Base-by-base conservation (phyloP, 2,113 vertebrate genomes). In the Thalassarche chlororhynchos region DNA sequence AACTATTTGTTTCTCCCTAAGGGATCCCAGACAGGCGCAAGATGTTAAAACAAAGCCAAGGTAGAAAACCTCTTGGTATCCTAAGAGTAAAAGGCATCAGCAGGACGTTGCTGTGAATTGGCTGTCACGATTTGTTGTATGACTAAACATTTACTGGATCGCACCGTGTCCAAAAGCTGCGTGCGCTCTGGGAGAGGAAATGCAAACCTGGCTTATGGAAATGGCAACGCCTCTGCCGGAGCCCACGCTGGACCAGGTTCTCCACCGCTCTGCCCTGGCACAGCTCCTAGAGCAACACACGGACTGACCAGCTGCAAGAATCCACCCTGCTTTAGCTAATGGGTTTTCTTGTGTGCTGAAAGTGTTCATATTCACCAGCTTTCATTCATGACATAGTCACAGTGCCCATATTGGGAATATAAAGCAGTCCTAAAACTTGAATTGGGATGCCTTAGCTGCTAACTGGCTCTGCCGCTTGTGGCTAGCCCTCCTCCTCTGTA, bases 191-290 rank as follows among this genome's bases (percentile, higher is more conserved):
- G 52, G 57, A 85, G 62, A 68, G 25, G 44, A 85, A 72, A 94
- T 26, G 42, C n/a, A 92, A 88, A 86, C 52, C 36, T 55, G 36
- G 57, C 16, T 60, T 7, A 17, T 42, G 80, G 71, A 51, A 86
- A 91, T 2, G 20, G 61, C 58, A 72, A 17, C 0, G 1, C 7
- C 47, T 64, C 25, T 2, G 1, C 49, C 7, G 2, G 31, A n/a
- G 46, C 62, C n/a, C 72, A 36, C 0, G 1, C 11, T 31, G 81
- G 49, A 77, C 17, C 51, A 57, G 34, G 26, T 31, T 29, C 74
- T 85, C 26, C 66, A 60, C 54, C 9, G 0, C 60, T 46, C n/a
- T 52, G 77, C 40, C 46, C 49, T 75, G 44, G 51, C 69, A 38
- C 82, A 78, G 65, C 78, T 90, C 78, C 85, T 69, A 29, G 16